These are phyloP conservation scores for Ptilorrhoa leucosticta DNA, from an alignment of 2,113 vertebrate genomes.

Conservation along the genomic window DNA sequence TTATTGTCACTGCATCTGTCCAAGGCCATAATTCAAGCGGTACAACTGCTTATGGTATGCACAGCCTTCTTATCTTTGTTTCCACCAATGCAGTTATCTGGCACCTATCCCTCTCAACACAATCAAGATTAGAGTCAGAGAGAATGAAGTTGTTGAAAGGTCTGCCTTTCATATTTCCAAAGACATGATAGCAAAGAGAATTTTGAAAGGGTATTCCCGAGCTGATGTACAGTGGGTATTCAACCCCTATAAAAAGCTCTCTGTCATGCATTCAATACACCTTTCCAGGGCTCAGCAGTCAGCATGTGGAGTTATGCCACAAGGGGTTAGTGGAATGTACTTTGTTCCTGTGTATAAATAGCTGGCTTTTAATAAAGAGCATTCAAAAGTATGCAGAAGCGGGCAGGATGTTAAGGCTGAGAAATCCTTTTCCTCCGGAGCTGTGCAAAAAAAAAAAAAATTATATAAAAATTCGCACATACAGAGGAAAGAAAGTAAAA, in stretches of 20 bases:
- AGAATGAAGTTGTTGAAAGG: conserved; percentile 50
- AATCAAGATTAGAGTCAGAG: conserved; percentile 50
- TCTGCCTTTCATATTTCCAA: conserved; percentile 59
- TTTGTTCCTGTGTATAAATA: conserved; percentile 66
- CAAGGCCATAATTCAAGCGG: conserved; percentile 7
- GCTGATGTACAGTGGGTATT: conserved; percentile 18
- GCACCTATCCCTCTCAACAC: conserved; percentile 36
- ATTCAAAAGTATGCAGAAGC: conserved; percentile 25
- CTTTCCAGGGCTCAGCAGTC: conserved; percentile 40
- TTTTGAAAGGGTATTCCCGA: conserved; percentile 19
- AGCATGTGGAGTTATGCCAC: conserved; percentile 28
- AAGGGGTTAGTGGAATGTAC: conserved; percentile 60
- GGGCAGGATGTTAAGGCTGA: conserved; percentile 46
- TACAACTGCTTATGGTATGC: conserved; percentile 11
- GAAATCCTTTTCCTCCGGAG: conserved; percentile 31
- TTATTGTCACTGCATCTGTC: conserved; percentile 27
- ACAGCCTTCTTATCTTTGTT: conserved; percentile 34
- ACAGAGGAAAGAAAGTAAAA: conserved; percentile 5
- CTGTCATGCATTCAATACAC: conserved; percentile 36
- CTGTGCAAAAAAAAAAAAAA: not conserved
- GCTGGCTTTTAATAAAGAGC: conserved; percentile 22
- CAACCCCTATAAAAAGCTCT: conserved; percentile 28
- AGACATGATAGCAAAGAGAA: conserved; percentile 30
- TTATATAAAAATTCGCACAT: not conserved
- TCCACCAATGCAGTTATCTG: not conserved